Base-by-base conservation (phyloP, 2,888 invertebrate genomes). In the Lasioglossum figueresi region DNA sequence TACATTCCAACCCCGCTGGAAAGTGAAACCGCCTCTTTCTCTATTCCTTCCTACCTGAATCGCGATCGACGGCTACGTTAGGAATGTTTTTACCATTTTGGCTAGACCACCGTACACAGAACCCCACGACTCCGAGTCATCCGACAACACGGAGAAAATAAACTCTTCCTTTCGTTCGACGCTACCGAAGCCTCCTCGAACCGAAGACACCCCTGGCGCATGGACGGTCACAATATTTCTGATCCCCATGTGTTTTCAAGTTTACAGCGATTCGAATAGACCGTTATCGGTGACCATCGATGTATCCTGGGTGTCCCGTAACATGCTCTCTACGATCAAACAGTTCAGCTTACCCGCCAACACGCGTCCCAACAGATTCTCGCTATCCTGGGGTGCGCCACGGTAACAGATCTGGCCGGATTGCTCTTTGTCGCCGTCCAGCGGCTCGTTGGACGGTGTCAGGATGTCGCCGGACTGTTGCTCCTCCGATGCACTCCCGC, bases 301-400 rank as follows among this genome's bases (percentile, higher is more conserved):
- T 56, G n/a, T 56, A 56, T 4, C 10, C n/a, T n/a, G 12, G 12
- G 4, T 1, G n/a, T 12, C 56, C n/a, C 8, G 8, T 56, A 56
- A 4, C 56, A 56, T 56, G 56, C 56, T 56, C n/a, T 56, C 19
- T 31, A 34, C 31, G 63, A 34, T 16, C 16, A 56, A 75, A 45
- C 34, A 5, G 16, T 68, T 63, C 59, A 37, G 85, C 94, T 95
- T 95, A 96, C 96, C 96, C 95, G 96, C 96, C 85, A 96, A 92
- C 16, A 96, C 96, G 88, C 96, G 94, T 87, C 96, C 96, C 34
- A 96, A 94, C 10, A 96, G 95, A 91, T 96, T 95, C 92, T 96
- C 96, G 92, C 95, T 95, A 93, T 95, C 95, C 91, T 95, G 95
- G 48, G 88, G 90, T 8, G 85, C 86, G 63, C 88, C 88, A n/a